phyloP scores from a whole-genome alignment of 2,113 vertebrate genomes.

The Trematocara unimaculatum region DNA sequence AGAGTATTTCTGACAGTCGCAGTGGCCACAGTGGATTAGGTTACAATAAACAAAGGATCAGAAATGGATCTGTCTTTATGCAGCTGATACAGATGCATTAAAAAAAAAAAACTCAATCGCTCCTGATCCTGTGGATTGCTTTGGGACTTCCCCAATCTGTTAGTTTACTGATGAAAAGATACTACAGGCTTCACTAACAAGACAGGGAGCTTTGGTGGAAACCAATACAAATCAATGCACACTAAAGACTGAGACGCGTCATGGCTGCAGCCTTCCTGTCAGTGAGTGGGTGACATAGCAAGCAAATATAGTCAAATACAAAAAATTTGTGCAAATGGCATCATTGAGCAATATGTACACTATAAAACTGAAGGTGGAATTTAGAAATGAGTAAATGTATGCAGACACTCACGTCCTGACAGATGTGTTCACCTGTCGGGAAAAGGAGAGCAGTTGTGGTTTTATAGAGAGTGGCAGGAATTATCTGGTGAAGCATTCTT shows the following conservation, averaged over 20 bases:
- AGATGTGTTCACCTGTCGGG: not conserved
- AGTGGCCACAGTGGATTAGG: constrained; percentile 1
- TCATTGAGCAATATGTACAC: not conserved
- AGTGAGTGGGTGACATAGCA: not conserved
- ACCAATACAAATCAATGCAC: not conserved
- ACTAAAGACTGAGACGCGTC: not conserved
- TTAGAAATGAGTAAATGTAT: not conserved
- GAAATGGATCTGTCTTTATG: not conserved
- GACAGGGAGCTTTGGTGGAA: not conserved
- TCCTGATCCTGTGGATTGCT: constrained; percentile 13
- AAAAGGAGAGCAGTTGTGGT: not conserved
- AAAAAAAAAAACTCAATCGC: not conserved
- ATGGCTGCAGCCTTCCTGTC: not conserved
- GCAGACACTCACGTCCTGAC: not conserved
- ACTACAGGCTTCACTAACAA: not conserved
- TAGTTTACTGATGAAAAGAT: not conserved
- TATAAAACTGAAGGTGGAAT: not conserved
- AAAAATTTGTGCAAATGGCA: not conserved
- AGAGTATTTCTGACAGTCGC: not conserved
- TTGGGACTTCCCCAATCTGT: constrained; percentile 5
- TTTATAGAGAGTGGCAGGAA: not conserved
- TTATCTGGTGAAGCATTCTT: not conserved
- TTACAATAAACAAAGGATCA: constrained; percentile 27
- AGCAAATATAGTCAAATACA: not conserved
- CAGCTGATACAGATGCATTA: not conserved